Conservation (phyloP, 1,140 invertebrate species). For the Listronotus oregonensis region DNA sequence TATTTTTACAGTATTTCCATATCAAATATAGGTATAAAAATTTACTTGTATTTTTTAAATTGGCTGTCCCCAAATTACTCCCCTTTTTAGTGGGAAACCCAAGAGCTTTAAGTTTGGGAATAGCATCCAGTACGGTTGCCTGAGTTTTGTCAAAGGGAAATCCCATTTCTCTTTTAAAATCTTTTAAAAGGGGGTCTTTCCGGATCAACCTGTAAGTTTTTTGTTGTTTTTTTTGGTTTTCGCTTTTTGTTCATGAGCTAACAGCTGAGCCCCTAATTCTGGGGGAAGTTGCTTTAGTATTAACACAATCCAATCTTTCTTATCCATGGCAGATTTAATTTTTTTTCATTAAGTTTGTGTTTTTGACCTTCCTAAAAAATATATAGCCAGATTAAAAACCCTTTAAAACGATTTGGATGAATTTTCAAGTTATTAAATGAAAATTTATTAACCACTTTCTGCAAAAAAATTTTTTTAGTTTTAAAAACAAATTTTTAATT, state of each 20-base stretch:
- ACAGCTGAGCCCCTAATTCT: constrained; percentile 75
- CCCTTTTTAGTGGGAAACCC: constrained; percentile 76
- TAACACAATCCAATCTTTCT: constrained; percentile 82
- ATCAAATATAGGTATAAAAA: too few relatives aligned
- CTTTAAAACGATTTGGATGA: too few relatives aligned
- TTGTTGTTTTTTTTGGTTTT: constrained; percentile 71
- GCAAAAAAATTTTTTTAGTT: too few relatives aligned
- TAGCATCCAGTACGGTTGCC: constrained; percentile 77
- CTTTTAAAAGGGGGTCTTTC: constrained; percentile 85
- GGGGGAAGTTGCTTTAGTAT: constrained; percentile 77
- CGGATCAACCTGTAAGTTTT: constrained; percentile 67
- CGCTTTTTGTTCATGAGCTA: constrained; percentile 69
- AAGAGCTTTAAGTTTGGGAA: constrained; percentile 75
- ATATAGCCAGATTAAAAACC: constrained; percentile 16
- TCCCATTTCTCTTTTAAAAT: constrained; percentile 89
- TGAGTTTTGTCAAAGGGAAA: constrained; percentile 95
- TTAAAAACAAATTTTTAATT: too few relatives aligned
- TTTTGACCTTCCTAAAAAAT: constrained; percentile 67
- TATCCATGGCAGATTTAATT: constrained; percentile 79
- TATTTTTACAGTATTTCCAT: too few relatives aligned
- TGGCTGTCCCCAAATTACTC: too few relatives aligned
- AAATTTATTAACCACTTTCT: too few relatives aligned
- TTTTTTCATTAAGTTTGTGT: constrained; percentile 73
- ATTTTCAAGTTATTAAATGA: too few relatives aligned
- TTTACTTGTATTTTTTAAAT: too few relatives aligned